phyloP scores from a whole-genome alignment of 2,888 invertebrate genomes.

The Xestia xanthographa region DNA sequence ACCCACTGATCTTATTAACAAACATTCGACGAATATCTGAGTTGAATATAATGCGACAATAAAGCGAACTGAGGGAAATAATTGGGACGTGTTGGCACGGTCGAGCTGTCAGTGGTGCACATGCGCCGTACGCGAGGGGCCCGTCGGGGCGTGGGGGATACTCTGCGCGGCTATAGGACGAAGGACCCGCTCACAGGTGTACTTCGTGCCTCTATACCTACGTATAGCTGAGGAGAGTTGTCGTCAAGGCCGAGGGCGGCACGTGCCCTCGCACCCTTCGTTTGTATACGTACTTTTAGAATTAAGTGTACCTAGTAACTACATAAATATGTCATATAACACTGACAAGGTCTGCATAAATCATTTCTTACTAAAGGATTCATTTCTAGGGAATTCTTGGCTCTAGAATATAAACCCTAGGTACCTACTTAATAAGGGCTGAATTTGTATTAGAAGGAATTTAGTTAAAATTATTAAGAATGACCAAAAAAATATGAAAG shows the following conservation, averaged over 20 bases:
- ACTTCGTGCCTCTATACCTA: constrained; percentile 59
- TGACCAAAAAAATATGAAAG: neutral
- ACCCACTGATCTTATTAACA: constrained; percentile 8
- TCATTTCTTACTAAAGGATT: constrained; percentile 7
- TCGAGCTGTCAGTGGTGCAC: constrained; percentile 82
- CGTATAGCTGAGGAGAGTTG: constrained; percentile 64
- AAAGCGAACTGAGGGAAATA: constrained; percentile 77
- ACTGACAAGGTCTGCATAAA: constrained; percentile 28
- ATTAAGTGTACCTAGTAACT: constrained; percentile 9
- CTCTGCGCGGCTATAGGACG: constrained; percentile 83
- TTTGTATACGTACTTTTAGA: constrained; percentile 50
- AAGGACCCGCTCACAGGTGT: constrained; percentile 76
- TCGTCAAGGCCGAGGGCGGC: constrained; percentile 84
- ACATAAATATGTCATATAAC: constrained; percentile 23
- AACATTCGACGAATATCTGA: constrained; percentile 49
- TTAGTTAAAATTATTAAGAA: constrained; percentile 6
- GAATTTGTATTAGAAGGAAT: neutral
- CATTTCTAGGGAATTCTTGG: neutral
- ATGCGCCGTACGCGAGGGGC: constrained; percentile 84
- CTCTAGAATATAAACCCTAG: neutral
- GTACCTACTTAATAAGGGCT: neutral
- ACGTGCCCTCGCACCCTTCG: constrained; percentile 75
- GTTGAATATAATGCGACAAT: constrained; percentile 67
- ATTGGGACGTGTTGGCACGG: constrained; percentile 84
- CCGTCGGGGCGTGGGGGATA: constrained; percentile 83